Base-by-base conservation (phyloP, 2,797 vertebrate species). In the Hylomyscus alleni region DNA sequence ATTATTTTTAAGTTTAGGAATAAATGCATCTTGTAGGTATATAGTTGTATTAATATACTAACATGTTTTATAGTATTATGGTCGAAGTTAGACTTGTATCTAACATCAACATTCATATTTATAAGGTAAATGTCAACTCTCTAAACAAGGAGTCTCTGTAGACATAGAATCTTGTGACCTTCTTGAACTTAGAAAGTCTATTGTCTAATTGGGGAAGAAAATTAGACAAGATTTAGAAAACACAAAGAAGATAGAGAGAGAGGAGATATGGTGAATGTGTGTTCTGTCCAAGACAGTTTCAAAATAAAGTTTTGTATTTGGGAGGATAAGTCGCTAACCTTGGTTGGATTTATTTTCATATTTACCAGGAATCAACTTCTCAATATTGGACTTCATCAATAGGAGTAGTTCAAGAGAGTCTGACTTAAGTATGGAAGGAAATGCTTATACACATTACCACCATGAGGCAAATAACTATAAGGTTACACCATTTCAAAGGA, bases 191-290 rank as follows among this genome's bases (percentile, higher is more conserved):
- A 14, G 3, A 86, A 19, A 3, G 9, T 69, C 93, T 93, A 1
- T 93, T 78, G 34, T 67, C 17, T 67, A 44, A 86, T 83, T 90
- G 11, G 12, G 6, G 37, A 22, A 86, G 72, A 95, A 85, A 86
- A 72, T 37, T 72, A 72, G 67, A 76, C 31, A 94, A 37, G 4
- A 72, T 54, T 80, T 89, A 34, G 62, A 86, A 94, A 95, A 40
- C 37, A 67, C 13, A 58, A 95, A 89, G 56, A 84, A 3, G 31
- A 14, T 6, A 72, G 34, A 17, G 17, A 37, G 34, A 95, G 10
- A 26, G 4, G 67, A 81, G 85, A 58, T 26, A 1, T 19, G 29
- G 22, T 50, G 31, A 85, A 85, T 50, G 12, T 19, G 31, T 22
- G 12, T 58, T 93, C 4, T 96, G 37, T 92, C 31, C 4, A 81